phyloP scores from a whole-genome alignment of 2,888 invertebrate species.

The Chrysomela aeneicollis region DNA sequence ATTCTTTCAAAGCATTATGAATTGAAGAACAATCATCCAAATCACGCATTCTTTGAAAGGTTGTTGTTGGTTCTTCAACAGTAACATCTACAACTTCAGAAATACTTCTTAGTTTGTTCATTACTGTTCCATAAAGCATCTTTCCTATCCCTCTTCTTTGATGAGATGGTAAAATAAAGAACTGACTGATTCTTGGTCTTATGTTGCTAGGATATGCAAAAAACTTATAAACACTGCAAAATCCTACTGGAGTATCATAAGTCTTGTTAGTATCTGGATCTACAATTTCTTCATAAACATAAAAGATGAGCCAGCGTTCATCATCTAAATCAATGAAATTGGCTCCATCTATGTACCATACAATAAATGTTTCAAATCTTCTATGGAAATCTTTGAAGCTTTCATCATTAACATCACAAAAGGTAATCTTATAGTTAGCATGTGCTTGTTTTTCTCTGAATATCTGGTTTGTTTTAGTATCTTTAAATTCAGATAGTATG shows the following conservation, averaged over 20 bases:
- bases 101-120: constrained; percentile 55
- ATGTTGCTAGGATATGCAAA: constrained; percentile 90
- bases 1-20: constrained; percentile 36
- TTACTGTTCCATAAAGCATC: constrained; percentile 67
- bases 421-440: constrained; percentile 79
- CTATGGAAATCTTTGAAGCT: constrained; percentile 83
- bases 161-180: constrained; percentile 91
- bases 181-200: constrained; percentile 92
- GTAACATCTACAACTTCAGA: constrained; percentile 73
- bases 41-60: constrained; percentile 90
- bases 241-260: constrained; percentile 83
- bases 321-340: constrained; percentile 94
- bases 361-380: constrained; percentile 86
- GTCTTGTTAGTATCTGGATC: constrained; percentile 65
- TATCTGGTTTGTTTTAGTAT: constrained; percentile 33
- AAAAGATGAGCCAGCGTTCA: constrained; percentile 88
- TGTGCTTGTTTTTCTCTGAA: constrained; percentile 47
- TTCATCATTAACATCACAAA: constrained; percentile 73
- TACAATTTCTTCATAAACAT: constrained; percentile 78
- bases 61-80: constrained; percentile 94
- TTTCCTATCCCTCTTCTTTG: constrained; percentile 87
- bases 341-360: constrained; percentile 97
- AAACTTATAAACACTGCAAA: constrained; percentile 92
- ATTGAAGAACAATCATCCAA: constrained; percentile 46
- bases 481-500: constrained; percentile 45